phyloP scores from a whole-genome alignment of 2,888 invertebrate species.

The Oegoconia quadripuncta region DNA sequence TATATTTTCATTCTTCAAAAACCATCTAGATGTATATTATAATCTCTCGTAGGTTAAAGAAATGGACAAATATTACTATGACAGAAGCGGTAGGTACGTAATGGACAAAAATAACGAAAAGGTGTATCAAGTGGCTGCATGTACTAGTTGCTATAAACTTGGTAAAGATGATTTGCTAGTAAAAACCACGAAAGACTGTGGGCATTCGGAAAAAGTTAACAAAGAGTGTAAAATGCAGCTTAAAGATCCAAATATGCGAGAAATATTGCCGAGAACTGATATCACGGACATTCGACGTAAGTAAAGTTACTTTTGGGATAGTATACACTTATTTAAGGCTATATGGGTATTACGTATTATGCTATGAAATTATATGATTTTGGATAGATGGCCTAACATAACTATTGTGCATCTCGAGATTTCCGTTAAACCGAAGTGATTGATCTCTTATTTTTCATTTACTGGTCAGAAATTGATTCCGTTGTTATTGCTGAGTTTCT shows the following conservation, averaged over 20 bases:
- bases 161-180: conserved; percentile 31
- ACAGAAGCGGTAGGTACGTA: conserved; percentile 47
- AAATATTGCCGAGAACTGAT: conserved; percentile 36
- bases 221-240: conserved; percentile 34
- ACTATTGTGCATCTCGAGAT: too few relatives aligned
- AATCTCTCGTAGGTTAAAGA: conserved; percentile 26
- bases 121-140: conserved; percentile 46
- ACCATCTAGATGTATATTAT: too few relatives aligned
- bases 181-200: conserved; percentile 43
- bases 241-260: conserved; percentile 28
- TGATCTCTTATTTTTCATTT: too few relatives aligned
- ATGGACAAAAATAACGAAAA: conserved; percentile 35
- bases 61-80: conserved; percentile 40
- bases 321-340: too few relatives aligned
- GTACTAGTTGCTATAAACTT: conserved; percentile 47
- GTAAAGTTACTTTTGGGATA: too few relatives aligned
- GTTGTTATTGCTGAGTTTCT: too few relatives aligned
- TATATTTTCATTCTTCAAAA: not conserved
- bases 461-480: too few relatives aligned
- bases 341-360: too few relatives aligned
- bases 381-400: too few relatives aligned
- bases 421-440: too few relatives aligned
- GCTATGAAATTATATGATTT: too few relatives aligned
- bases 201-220: conserved; percentile 35
- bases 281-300: conserved; percentile 39